Conservation (phyloP, 2,888 invertebrate species). For the Nephrocerus scutellatus region DNA sequence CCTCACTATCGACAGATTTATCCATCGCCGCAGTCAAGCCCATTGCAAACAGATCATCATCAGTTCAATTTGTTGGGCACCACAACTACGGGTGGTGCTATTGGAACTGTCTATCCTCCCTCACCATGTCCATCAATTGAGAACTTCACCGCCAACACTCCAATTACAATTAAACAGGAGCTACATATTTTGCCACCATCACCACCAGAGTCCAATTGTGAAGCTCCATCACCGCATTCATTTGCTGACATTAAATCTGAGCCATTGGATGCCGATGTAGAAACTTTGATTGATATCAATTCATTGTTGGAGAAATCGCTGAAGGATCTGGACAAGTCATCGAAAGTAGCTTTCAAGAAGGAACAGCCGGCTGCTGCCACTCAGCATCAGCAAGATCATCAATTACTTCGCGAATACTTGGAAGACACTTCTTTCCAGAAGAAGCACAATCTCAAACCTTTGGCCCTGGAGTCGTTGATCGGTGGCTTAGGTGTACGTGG, state of each 20-base stretch:
- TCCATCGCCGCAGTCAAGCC: constrained; percentile 43
- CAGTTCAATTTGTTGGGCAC: too few relatives aligned
- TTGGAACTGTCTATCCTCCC: constrained; percentile 21
- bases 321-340: constrained; percentile 13
- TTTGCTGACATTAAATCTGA: constrained; percentile 41
- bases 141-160: constrained; percentile 21
- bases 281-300: constrained; percentile 41
- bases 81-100: constrained; percentile 12
- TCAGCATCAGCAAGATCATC: constrained; percentile 55
- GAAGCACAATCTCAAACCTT: constrained; percentile 72
- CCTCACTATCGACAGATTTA: constrained; percentile 36
- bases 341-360: not conserved
- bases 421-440: constrained; percentile 80
- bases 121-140: constrained; percentile 44
- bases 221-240: constrained; percentile 51
- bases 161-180: constrained; percentile 47
- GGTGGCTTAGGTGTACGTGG: constrained; percentile 56
- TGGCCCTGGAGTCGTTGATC: constrained; percentile 61
- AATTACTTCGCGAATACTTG: constrained; percentile 70
- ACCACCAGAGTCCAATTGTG: constrained; percentile 54
- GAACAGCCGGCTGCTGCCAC: constrained; percentile 8
- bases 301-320: constrained; percentile 32
- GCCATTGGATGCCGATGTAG: constrained; percentile 44
- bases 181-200: constrained; percentile 53
- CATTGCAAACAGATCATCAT: constrained; percentile 39